Percentiles rank a stretch among this genome's conserved stretches.
phyloP scores from a whole-genome alignment of 2,113 vertebrate species.

The Sinosuthora webbiana region DNA sequence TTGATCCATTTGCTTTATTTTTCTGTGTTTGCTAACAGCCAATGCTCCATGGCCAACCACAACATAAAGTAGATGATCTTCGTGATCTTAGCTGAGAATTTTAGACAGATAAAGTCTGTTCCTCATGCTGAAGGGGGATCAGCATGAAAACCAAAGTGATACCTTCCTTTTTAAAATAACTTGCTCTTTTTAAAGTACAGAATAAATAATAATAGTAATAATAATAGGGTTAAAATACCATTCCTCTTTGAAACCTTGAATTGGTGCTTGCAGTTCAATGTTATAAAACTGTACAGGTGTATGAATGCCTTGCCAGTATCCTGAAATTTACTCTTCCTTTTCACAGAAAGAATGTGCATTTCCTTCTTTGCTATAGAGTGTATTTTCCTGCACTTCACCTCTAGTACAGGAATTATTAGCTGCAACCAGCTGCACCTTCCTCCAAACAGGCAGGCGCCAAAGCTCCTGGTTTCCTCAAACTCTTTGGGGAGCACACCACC shows the following conservation, averaged over 20 bases:
- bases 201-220: too few relatives aligned
- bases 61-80: not conserved
- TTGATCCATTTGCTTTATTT: not conserved
- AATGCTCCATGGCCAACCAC: not conserved
- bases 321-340: not conserved
- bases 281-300: not conserved
- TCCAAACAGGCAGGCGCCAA: not conserved
- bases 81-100: not conserved
- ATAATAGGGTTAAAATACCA: not conserved
- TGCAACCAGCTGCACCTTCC: not conserved
- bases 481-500: not conserved
- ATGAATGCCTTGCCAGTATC: not conserved
- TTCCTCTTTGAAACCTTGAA: not conserved
- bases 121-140: not conserved
- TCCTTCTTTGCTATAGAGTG: not conserved
- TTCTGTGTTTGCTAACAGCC: not conserved
- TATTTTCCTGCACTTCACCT: not conserved
- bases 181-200: not conserved
- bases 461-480: not conserved
- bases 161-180: not conserved
- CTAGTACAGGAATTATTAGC: rapidly evolving
- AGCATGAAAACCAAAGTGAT: not conserved
- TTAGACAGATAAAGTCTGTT: not conserved
- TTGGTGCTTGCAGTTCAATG: not conserved
- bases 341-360: not conserved